Percentiles rank a stretch among this genome's conserved stretches.
phyloP scores from a whole-genome alignment of 2,113 vertebrate species.

The Eulemur rufifrons region DNA sequence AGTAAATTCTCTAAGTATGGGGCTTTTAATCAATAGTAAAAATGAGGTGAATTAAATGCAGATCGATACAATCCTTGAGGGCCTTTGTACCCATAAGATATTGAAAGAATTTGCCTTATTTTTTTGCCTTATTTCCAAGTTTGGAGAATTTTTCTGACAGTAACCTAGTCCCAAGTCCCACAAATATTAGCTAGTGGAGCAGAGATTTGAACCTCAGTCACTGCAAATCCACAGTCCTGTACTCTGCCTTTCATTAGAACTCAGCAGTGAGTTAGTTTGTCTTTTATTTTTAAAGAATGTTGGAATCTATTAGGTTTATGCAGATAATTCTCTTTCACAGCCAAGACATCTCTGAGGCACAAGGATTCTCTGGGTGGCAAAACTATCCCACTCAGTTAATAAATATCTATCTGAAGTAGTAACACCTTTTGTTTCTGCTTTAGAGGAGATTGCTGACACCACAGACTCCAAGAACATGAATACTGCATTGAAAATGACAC shows the following conservation, averaged over 20 bases:
- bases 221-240: not conserved
- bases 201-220: not conserved
- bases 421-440: not conserved
- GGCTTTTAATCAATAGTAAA: not conserved
- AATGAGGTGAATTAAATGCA: not conserved
- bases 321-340: not conserved
- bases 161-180: not conserved
- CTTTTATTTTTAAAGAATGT: not conserved
- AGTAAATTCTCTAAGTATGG: not conserved
- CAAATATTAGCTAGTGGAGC: not conserved
- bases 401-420: not conserved
- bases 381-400: not conserved
- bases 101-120: not conserved
- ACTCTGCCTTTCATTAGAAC: not conserved
- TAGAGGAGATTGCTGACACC: not conserved
- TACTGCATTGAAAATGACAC: not conserved
- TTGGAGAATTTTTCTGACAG: not conserved
- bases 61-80: not conserved
- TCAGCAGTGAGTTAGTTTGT: not conserved
- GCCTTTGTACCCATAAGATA: not conserved
- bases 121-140: not conserved
- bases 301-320: not conserved
- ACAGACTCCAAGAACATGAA: not conserved
- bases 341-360: not conserved
- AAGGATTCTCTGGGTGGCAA: not conserved